These are phyloP conservation scores for Mesocricetus auratus DNA, from an alignment of 2,113 vertebrate species.

Conservation along the genomic window DNA sequence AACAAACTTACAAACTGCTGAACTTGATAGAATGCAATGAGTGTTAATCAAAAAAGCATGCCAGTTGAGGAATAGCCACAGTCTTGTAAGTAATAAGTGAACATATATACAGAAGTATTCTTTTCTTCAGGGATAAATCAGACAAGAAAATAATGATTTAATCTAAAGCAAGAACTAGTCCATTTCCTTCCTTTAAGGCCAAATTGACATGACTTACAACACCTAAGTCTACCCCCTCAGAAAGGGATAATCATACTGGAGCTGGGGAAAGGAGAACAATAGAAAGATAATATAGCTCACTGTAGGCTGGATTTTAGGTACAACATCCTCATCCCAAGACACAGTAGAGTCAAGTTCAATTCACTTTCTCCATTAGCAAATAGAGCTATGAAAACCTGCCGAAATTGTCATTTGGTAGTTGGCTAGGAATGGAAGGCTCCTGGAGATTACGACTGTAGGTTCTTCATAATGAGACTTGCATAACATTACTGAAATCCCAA, in stretches of 20 bases:
- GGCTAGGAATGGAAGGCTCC: not conserved
- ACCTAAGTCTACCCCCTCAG: not conserved
- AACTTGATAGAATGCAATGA: constrained; percentile 27
- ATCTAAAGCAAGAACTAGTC: not conserved
- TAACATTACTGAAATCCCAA: not conserved
- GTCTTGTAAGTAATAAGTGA: not conserved
- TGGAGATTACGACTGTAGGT: not conserved
- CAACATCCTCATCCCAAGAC: not conserved
- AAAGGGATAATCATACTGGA: not conserved
- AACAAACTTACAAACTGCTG: not conserved
- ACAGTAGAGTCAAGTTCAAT: not conserved
- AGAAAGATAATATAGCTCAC: not conserved
- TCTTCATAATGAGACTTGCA: not conserved
- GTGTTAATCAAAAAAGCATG: constrained; percentile 20
- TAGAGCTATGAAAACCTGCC: not conserved
- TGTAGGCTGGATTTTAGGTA: not conserved
- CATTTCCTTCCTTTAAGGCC: not conserved
- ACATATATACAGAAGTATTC: not conserved
- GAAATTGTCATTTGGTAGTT: not conserved
- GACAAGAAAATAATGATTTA: not conserved
- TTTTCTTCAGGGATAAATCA: constrained; percentile 18
- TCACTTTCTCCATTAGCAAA: not conserved
- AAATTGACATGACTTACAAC: not conserved
- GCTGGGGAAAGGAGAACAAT: not conserved
- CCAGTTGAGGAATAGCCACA: not conserved